phyloP scores from a whole-genome alignment of 2,797 vertebrate genomes.

The Allobates femoralis region DNA sequence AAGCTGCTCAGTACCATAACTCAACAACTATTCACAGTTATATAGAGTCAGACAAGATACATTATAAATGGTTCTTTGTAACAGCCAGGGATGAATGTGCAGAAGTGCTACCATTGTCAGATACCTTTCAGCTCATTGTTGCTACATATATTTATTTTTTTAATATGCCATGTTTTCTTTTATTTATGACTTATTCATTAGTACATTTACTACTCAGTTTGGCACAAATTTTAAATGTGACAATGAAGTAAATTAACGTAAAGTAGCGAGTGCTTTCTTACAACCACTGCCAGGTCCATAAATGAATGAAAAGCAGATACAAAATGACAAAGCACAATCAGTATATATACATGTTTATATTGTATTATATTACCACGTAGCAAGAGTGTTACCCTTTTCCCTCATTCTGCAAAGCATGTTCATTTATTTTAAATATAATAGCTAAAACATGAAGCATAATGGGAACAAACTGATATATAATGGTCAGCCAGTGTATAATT shows the following conservation, averaged over 20 bases:
- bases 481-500: too few relatives aligned
- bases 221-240: not conserved
- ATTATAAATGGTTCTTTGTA: not conserved
- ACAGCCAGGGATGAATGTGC: not conserved
- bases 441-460: too few relatives aligned
- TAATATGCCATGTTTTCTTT: conserved; percentile 6
- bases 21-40: conserved; percentile 47
- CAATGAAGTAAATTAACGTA: not conserved
- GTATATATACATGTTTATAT: not conserved
- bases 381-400: not conserved
- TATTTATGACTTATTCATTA: not conserved
- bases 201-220: conserved; percentile 15
- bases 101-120: not conserved
- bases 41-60: conserved; percentile 21
- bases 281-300: not conserved
- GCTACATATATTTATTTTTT: not conserved
- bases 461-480: too few relatives aligned
- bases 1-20: conserved; percentile 44
- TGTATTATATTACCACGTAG: not conserved
- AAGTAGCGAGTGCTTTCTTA: not conserved
- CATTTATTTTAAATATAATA: too few relatives aligned
- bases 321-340: not conserved
- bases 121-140: conserved; percentile 2
- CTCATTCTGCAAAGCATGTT: too few relatives aligned
- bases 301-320: not conserved